Base-by-base conservation (phyloP, 2,888 invertebrate genomes). In the Pollenia griseotomentosa region DNA sequence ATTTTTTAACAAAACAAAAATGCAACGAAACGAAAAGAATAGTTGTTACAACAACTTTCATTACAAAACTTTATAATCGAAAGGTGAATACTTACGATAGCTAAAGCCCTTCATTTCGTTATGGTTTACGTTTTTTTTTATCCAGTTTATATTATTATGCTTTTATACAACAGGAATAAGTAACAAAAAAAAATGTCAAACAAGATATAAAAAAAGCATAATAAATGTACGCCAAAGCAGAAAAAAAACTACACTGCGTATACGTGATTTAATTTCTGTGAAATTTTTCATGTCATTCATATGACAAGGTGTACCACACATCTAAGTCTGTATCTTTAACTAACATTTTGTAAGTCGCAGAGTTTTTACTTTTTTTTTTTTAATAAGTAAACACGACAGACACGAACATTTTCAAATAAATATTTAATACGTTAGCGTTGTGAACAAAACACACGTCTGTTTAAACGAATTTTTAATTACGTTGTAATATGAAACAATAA, bases 191-290 rank as follows among this genome's bases (percentile, higher is more conserved):
- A 46, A 61, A 42, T 23, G 23, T 53, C 11, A 3, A 33, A 33
- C 4, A 8, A 46, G 23, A 33, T n/a, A 44, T 2, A 55, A 53
- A 75, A 53, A 51, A 19, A 53, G 11, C 53, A 77, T 23, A 44
- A n/a, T 8, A 77, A 77, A 66, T 33, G 11, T 19, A 33, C 4
- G 42, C 16, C 6, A 42, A 44, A 10, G 46, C 12, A 16, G 11
- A 65, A 9, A 42, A 14, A 59, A 55, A 73, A 42, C 51, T 10
- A 66, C 68, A 68, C 6, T 57, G 81, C 77, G 77, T 81, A 68
- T 81, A 87, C 87, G 87, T 87, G 87, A 84, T 78, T 87, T 84
- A 81, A 87, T 87, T 87, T 83, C n/a, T 48, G 3, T 81, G 42
- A 53, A 86, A 83, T 77, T 66, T 73, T 81, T 77, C 81, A 74